A percentile compares a stretch with the other conserved stretches of the same genome.
phyloP scores from a whole-genome alignment of 35 echinoderm and acorn worm genomes.

The Lytechinus variegatus region DNA sequence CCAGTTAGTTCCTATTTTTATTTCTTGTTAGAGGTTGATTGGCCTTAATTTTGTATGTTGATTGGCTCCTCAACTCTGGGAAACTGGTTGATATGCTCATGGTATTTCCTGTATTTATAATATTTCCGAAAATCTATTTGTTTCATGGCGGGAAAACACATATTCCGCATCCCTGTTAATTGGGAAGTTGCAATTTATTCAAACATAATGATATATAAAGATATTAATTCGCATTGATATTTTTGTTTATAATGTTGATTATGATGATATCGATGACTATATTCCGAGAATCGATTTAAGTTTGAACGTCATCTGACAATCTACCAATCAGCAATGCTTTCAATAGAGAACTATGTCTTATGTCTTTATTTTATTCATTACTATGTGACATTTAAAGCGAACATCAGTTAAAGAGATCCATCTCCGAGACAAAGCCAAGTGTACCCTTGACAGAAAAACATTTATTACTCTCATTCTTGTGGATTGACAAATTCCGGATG shows the following conservation, averaged over 20 bases:
- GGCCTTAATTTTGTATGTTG: not conserved
- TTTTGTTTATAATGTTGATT: not conserved
- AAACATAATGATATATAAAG: not conserved
- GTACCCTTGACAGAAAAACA: not conserved
- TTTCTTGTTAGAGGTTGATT: too few relatives aligned
- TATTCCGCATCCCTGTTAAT: not conserved
- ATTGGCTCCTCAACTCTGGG: not conserved
- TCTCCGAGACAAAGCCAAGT: not conserved
- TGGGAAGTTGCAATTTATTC: not conserved
- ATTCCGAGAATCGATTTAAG: not conserved
- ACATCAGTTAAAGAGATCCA: not conserved
- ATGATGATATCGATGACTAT: not conserved
- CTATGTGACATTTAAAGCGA: not conserved
- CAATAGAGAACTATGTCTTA: not conserved
- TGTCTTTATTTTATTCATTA: not conserved
- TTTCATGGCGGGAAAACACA: not conserved
- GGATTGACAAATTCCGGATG: not conserved
- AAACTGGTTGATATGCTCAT: not conserved
- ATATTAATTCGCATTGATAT: not conserved
- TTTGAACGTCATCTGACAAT: not conserved
- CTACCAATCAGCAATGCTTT: not conserved
- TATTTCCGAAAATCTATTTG: not conserved
- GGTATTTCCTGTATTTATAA: not conserved
- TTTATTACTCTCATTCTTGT: not conserved
- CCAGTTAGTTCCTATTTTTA: not conserved